phyloP scores from a whole-genome alignment of 2,113 vertebrate genomes.

The Chloebia gouldiae region DNA sequence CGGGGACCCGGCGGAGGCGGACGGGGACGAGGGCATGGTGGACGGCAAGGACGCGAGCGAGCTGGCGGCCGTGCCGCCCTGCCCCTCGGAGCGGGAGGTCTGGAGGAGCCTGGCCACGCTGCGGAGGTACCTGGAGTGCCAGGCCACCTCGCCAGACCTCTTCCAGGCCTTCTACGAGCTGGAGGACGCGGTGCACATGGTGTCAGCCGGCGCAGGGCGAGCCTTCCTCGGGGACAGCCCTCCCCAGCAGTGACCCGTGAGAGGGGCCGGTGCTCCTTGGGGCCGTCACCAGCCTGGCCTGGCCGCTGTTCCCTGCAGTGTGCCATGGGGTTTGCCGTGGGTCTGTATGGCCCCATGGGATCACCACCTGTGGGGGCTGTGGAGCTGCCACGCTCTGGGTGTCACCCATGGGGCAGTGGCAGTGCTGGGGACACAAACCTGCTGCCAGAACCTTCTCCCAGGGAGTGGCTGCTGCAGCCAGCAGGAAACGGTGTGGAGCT shows the following conservation, averaged over 20 bases:
- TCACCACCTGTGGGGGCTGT: rapidly evolving
- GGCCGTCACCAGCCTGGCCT: rapidly evolving
- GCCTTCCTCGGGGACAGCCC: rapidly evolving
- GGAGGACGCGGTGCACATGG: conserved; percentile 10
- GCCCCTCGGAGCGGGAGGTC: conserved; percentile 36
- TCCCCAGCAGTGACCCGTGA: background rate
- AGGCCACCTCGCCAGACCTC: background rate
- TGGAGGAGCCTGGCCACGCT: conserved; percentile 53
- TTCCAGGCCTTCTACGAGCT: conserved; percentile 57
- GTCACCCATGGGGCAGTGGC: background rate
- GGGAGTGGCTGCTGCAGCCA: background rate
- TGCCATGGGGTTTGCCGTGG: background rate
- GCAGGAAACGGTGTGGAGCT: background rate
- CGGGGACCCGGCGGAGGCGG: background rate
- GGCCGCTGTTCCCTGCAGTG: background rate
- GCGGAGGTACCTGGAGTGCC: conserved; percentile 58
- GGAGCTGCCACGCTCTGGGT: rapidly evolving
- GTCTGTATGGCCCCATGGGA: rapidly evolving
- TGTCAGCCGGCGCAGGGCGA: rapidly evolving
- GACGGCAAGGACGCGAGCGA: background rate
- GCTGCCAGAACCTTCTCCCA: background rate
- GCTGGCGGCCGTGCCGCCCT: background rate
- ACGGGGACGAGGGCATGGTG: rapidly evolving
- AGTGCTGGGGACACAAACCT: background rate
- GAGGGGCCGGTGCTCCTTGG: rapidly evolving